Evolutionary conservation across 1,140 invertebrate species (phyloP).

Genomic region (Philaenus spumarius): DNA sequence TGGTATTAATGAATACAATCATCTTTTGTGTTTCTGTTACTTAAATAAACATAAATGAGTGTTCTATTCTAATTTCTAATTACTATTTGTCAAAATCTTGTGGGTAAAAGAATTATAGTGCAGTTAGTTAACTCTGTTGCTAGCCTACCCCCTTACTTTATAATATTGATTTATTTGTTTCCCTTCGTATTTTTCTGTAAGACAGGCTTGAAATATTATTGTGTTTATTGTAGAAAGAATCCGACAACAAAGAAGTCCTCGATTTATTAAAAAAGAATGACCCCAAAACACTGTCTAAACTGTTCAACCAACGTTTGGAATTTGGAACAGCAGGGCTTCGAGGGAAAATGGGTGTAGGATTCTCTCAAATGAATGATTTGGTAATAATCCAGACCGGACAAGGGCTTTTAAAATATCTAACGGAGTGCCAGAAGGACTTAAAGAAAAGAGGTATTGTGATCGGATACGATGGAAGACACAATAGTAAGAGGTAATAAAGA

Average conservation of each 20-base stretch:
- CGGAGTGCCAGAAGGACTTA: slow-evolving; percentile 42
- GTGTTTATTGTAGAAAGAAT: slow-evolving; percentile 42
- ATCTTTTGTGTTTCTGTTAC: too few species aligned
- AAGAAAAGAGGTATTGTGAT: slow-evolving; percentile 71
- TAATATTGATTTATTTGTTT: slow-evolving; percentile 4
- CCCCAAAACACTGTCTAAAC: slow-evolving; percentile 44
- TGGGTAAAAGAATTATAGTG: neutral
- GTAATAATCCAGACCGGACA: slow-evolving; percentile 95
- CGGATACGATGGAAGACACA: slow-evolving; percentile 92
- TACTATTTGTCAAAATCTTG: neutral
- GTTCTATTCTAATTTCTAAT: too few species aligned
- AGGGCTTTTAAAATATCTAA: slow-evolving; percentile 78
- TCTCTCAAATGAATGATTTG: slow-evolving; percentile 92
- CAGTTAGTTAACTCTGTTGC: neutral
- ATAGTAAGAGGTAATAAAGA: slow-evolving; percentile 77
- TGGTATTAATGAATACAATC: too few species aligned
- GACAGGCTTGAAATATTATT: slow-evolving; percentile 20
- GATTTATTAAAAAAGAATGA: slow-evolving; percentile 45
- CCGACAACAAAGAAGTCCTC: slow-evolving; percentile 45
- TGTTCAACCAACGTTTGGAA: slow-evolving; percentile 60
- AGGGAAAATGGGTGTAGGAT: slow-evolving; percentile 88
- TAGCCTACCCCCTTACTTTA: neutral
- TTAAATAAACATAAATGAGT: too few species aligned
- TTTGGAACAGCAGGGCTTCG: slow-evolving; percentile 91
- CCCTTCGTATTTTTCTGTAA: too few species aligned